A percentile compares a stretch with the other conserved stretches of the same genome.
Evolutionary conservation across 2,797 vertebrate genomes (phyloP).

Genomic region (Mormyrops attenuatus): DNA sequence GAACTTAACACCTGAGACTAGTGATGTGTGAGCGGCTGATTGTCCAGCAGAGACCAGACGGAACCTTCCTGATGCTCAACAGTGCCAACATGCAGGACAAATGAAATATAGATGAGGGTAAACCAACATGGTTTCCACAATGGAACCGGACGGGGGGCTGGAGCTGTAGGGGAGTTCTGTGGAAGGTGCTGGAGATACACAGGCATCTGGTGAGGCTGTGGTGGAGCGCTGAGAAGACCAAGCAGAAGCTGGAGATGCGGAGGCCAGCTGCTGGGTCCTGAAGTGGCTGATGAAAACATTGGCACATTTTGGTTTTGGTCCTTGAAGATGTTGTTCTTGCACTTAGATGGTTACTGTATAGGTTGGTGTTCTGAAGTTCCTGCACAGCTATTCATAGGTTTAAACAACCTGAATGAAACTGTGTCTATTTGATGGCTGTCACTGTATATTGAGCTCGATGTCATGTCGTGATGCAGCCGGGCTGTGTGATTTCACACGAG

Average conservation of each 20-base stretch:
- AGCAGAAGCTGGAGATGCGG: not conserved
- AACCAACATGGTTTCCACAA: not conserved
- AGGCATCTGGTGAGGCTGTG: not conserved
- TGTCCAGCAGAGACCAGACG: not conserved
- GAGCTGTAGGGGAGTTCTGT: not conserved
- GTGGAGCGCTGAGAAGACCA: not conserved
- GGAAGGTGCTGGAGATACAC: not conserved
- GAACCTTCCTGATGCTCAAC: not conserved
- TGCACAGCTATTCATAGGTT: not conserved
- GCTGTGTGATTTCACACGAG: not conserved
- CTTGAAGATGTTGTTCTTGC: not conserved
- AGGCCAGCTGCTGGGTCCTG: not conserved
- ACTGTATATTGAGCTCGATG: not conserved
- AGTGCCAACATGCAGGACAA: not conserved
- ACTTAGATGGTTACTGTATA: not conserved
- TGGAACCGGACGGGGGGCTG: not conserved
- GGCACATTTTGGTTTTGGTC: not conserved
- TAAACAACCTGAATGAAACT: not conserved
- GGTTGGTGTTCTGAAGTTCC: not conserved
- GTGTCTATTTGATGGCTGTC: not conserved
- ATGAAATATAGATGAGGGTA: not conserved
- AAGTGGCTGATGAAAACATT: not conserved
- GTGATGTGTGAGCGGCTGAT: not conserved
- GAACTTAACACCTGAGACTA: not conserved
- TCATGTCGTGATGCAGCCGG: not conserved